These are phyloP conservation scores for Drosophila mimetica DNA, from an alignment of 2,888 invertebrate genomes.

Conservation along the genomic window DNA sequence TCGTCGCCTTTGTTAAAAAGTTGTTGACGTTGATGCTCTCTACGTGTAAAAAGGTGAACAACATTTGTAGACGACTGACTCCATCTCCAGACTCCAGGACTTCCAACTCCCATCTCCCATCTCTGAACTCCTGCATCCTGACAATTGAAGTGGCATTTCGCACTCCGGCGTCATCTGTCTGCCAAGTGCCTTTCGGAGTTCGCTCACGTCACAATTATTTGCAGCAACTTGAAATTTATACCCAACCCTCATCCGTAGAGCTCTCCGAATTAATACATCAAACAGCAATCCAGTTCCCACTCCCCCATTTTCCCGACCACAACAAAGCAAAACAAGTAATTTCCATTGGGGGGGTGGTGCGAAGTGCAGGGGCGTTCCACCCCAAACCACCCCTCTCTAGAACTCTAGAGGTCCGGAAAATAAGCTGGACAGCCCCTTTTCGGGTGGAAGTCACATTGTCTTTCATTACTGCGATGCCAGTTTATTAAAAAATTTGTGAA, in stretches of 20 bases:
- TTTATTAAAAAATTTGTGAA: constrained; percentile 76
- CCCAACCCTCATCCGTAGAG: constrained; percentile 19
- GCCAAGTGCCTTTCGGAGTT: constrained; percentile 56
- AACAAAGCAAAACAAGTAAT: constrained; percentile 68
- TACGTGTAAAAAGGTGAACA: constrained; percentile 80
- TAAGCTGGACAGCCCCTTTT: constrained; percentile 13
- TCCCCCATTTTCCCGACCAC: constrained; percentile 45
- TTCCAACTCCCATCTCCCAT: constrained; percentile 10
- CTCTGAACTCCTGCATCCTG: constrained; percentile 26
- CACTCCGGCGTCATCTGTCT: constrained; percentile 68
- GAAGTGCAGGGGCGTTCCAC: constrained; percentile 54
- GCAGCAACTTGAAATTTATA: constrained; percentile 76
- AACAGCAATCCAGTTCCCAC: constrained; percentile 46
- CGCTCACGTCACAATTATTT: constrained; percentile 75
- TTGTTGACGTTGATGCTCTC: constrained; percentile 78
- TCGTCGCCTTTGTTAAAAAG: constrained; percentile 69
- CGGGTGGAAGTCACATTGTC: constrained; percentile 37
- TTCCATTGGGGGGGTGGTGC: constrained; percentile 51
- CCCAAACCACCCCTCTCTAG: background rate
- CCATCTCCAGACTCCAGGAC: constrained; percentile 9
- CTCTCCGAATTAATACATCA: constrained; percentile 68
- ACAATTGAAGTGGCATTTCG: constrained; percentile 76
- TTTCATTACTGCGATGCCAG: constrained; percentile 66
- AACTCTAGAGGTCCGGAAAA: background rate
- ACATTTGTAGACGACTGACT: constrained; percentile 69